phyloP scores from a whole-genome alignment of 2,888 invertebrate genomes.

The Nesidiocoris tenuis region DNA sequence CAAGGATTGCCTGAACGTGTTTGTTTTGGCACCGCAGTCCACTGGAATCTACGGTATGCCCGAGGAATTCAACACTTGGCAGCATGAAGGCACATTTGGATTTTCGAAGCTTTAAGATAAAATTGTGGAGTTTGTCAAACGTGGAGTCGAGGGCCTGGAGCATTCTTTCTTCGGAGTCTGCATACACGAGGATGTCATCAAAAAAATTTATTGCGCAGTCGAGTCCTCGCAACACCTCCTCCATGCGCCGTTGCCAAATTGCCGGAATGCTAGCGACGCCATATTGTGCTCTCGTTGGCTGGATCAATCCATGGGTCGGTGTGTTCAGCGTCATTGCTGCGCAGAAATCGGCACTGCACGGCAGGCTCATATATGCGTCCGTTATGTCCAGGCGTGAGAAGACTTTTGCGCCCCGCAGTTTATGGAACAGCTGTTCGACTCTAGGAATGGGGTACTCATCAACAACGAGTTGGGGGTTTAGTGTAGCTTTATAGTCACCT shows the following conservation, averaged over 20 bases:
- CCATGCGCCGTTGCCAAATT: constrained; percentile 47
- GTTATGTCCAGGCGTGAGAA: constrained; percentile 31
- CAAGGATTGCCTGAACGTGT: constrained; percentile 19
- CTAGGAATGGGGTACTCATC: constrained; percentile 40
- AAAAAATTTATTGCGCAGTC: constrained; percentile 17
- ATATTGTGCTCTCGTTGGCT: constrained; percentile 29
- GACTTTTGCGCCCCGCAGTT: constrained; percentile 27
- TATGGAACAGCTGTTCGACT: constrained; percentile 22
- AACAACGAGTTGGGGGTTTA: constrained; percentile 22
- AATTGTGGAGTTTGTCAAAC: constrained; percentile 17
- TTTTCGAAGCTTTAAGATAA: constrained; percentile 14
- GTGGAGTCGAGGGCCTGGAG: constrained; percentile 14
- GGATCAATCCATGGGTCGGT: constrained; percentile 45
- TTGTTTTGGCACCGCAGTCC: constrained; percentile 2
- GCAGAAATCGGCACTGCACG: constrained; percentile 41
- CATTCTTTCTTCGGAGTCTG: constrained; percentile 9
- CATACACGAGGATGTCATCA: constrained; percentile 32
- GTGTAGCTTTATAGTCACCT: constrained; percentile 24
- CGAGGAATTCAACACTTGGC: constrained; percentile 20
- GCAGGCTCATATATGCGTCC: constrained; percentile 23
- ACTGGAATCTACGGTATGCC: constrained; percentile 15
- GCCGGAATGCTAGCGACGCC: constrained; percentile 48
- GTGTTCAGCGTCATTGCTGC: constrained; percentile 45
- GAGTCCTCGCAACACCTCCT: constrained; percentile 13
- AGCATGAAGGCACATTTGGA: constrained; percentile 36